Evolutionary conservation across 2,888 invertebrate genomes (phyloP).

Genomic region (Dryadula phaetusa): DNA sequence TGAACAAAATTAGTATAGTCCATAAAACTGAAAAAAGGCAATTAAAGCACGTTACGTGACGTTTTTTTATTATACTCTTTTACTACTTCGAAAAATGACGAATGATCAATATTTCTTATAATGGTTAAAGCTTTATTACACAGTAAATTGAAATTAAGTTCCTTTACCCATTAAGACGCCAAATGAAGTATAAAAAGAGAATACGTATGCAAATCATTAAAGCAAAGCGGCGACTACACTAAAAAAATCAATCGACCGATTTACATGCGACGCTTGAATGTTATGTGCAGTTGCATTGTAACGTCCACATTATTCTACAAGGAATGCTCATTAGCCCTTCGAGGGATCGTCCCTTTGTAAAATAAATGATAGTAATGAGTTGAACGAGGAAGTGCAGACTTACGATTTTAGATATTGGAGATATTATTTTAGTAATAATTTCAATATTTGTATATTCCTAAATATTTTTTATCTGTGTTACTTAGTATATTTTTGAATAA

Average conservation of each 20-base stretch:
- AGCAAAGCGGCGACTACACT: constrained; percentile 35
- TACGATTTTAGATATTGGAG: neutral
- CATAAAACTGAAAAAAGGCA: neutral
- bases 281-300: constrained; percentile 40
- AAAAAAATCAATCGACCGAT: constrained; percentile 44
- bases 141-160: neutral
- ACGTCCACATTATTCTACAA: constrained; percentile 53
- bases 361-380: constrained; percentile 67
- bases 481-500: too few species aligned
- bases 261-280: constrained; percentile 43
- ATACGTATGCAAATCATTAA: constrained; percentile 40
- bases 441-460: too few species aligned
- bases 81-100: too few species aligned
- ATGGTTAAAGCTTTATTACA: neutral
- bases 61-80: too few species aligned
- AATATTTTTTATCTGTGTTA: too few species aligned
- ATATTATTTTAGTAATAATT: too few species aligned
- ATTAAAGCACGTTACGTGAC: too few species aligned
- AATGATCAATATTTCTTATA: neutral
- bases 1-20: too few species aligned
- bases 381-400: constrained; percentile 32
- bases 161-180: constrained; percentile 17
- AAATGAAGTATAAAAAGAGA: constrained; percentile 33
- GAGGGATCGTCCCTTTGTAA: constrained; percentile 53
- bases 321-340: constrained; percentile 63